Base-by-base conservation (phyloP, 2,888 invertebrate genomes). In the Lasioglossum lativentre region DNA sequence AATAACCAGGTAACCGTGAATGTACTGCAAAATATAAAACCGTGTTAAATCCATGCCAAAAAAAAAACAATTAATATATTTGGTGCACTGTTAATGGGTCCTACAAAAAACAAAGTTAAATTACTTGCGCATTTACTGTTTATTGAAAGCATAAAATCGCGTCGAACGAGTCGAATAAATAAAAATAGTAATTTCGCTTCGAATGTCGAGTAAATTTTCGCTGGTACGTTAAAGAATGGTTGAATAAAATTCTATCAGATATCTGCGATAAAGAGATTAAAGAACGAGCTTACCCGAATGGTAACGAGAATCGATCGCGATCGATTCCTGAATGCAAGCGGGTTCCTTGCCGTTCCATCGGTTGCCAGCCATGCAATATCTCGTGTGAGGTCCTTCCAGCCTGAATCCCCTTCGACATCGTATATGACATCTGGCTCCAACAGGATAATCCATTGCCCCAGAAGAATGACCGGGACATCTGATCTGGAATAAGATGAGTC, bases 371-470 rank as follows among this genome's bases (percentile, higher is more conserved):
- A 95, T 95, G 89, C 97, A 97, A 84, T 94, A 95, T 77, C 96
- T 95, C 42, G 95, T 93, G 40, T 96, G 93, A 16, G 96, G 95
- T 45, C 97, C 97, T 74, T 95, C 94, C 38, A 97, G 92, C 89
- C 95, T 95, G 90, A 95, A 97, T 12, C 96, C 97, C 88, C 95
- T 93, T 78, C 95, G 95, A 90, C 96, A 96, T 93, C 95, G 95
- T 85, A 96, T 91, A 87, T 95, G 94, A 91, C 96, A 96, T 90
- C 95, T 94, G 23, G 96, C 95, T 30, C 96, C 96, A 68, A 90
- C 86, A 8, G 95, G 94, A 88, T 95, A 95, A 88, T 93, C 92
- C 85, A 86, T 45, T 34, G 93, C 92, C 30, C 92, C 92, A 68
- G 93, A 93, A 82, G 94, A 89, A 83, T 93, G 91, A 40, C 95